Evolutionary conservation across 2,797 vertebrate species (phyloP), one percentile per base, ranked within the genome.

Genomic region (Clamator glandarius): DNA sequence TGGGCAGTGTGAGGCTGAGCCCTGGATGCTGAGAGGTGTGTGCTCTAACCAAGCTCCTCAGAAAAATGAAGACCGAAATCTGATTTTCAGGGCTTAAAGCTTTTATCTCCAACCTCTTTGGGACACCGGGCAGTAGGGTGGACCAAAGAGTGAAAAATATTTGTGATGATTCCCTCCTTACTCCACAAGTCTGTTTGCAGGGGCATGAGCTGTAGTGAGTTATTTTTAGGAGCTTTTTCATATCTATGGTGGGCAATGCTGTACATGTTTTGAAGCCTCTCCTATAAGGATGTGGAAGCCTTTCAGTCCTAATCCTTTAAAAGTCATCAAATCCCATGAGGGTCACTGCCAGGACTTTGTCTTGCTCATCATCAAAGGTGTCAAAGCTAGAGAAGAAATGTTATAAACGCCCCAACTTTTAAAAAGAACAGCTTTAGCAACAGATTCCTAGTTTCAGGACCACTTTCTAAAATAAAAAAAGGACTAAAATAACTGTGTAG

Each of bases 81-180:
- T 77, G 39, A 48, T 95, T 93, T 92, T 90, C 52, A 80, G 35
- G 75, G 52, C 68, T 69, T 94, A 91, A 89, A 54, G 29, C 61
- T 91, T 39, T 94, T 89, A 61, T 42, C 41, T 84, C 31, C 80
- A 74, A 54, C 52, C 26, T 42, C 41, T 54, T 50, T 69, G 42
- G 18, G 67, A 62, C 50, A 58, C 16, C 39, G 29, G 44, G 42
- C 7, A 4, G 50, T 42, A 69, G 50, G 23, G 12, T 51, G 61
- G 59, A 16, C 76, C 57, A 12, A 35, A 82, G 67, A 77, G 31
- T 10, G 48, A 50, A 54, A 63, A 8, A 11, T 66, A 31, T 24
- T 92, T 90, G 36, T 23, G 55, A 39, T 16, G 66, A 9, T 23
- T 52, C 7, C 23, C 35, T 57, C 28, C 44, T 50, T 54, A 12